Conservation (phyloP, 2,113 vertebrate genomes). For the Protobothrops flavoviridis region DNA sequence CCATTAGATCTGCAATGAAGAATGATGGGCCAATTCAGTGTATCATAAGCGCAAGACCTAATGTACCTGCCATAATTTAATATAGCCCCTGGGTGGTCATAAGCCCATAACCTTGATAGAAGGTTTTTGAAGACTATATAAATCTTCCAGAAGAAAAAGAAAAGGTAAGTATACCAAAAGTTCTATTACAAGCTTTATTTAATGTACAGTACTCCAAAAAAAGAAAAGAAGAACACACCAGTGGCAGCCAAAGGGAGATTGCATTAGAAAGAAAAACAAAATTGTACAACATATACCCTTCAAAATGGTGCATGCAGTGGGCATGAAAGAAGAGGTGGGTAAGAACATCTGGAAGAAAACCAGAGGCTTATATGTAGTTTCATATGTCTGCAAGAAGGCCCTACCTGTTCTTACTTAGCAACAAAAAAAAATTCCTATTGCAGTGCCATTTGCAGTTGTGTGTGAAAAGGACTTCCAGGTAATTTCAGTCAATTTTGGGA, state of each 20-base stretch:
- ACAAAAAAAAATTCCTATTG: background rate
- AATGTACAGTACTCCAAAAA: constrained; percentile 38
- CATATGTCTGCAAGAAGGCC: background rate
- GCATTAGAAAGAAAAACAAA: constrained; percentile 22
- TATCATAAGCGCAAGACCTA: constrained; percentile 44
- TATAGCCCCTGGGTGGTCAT: constrained; percentile 37
- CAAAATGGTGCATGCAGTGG: background rate
- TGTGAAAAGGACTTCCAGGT: background rate
- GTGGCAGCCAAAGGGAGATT: constrained; percentile 28
- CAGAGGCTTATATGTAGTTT: background rate
- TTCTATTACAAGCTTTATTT: constrained; percentile 40
- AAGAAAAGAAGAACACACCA: constrained; percentile 28
- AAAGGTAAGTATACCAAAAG: constrained; percentile 41
- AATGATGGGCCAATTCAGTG: constrained; percentile 42
- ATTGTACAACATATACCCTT: constrained; percentile 4
- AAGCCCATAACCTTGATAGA: constrained; percentile 47
- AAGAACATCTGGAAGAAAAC: constrained; percentile 11
- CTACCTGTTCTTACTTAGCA: background rate
- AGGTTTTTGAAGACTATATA: constrained; percentile 50
- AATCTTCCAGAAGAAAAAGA: constrained; percentile 50
- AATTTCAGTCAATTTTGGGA: background rate
- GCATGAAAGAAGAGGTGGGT: background rate
- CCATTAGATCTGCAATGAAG: constrained; percentile 47
- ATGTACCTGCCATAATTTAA: constrained; percentile 48
- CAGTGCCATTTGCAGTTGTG: background rate